Evolutionary conservation across 2,797 vertebrate species (phyloP).

Genomic region (Etheostoma nigrum): DNA sequence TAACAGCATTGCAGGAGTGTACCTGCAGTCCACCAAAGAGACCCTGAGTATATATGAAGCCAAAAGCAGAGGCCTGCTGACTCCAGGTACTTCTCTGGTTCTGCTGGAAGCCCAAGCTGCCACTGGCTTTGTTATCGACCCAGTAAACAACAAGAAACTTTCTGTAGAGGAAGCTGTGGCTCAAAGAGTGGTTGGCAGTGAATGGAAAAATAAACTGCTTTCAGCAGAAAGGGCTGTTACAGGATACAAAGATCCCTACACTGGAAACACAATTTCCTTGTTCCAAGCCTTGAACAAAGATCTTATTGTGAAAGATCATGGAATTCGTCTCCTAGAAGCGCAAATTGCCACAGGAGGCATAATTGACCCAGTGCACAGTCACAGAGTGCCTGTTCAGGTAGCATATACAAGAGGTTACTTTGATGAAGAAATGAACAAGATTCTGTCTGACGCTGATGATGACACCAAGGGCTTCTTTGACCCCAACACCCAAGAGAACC

Average conservation of each 20-base stretch:
- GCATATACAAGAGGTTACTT: conserved; percentile 89
- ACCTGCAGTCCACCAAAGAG: conserved; percentile 78
- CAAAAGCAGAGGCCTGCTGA: conserved; percentile 67
- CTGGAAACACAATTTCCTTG: conserved; percentile 84
- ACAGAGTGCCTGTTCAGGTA: conserved; percentile 85
- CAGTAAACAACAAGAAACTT: conserved; percentile 81
- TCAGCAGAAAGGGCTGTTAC: conserved; percentile 87
- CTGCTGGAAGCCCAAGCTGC: conserved; percentile 84
- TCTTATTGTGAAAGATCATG: conserved; percentile 86
- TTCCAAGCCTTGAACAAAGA: conserved; percentile 92
- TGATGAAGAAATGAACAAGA: conserved; percentile 84
- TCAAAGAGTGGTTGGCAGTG: conserved; percentile 80
- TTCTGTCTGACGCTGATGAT: conserved; percentile 83
- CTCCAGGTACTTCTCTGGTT: conserved; percentile 81
- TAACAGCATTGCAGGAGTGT: conserved; percentile 75
- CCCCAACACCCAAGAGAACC: conserved; percentile 90
- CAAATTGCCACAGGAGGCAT: conserved; percentile 90
- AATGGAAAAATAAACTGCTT: conserved; percentile 86
- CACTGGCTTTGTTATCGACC: conserved; percentile 84
- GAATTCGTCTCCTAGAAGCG: conserved; percentile 87
- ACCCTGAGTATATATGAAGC: conserved; percentile 81
- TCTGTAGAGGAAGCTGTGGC: conserved; percentile 88
- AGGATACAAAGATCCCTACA: conserved; percentile 89
- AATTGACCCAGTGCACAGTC: conserved; percentile 86
- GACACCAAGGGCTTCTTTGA: conserved; percentile 92